phyloP scores from a whole-genome alignment of 2,113 vertebrate species.

The Oreochromis tanganicae region DNA sequence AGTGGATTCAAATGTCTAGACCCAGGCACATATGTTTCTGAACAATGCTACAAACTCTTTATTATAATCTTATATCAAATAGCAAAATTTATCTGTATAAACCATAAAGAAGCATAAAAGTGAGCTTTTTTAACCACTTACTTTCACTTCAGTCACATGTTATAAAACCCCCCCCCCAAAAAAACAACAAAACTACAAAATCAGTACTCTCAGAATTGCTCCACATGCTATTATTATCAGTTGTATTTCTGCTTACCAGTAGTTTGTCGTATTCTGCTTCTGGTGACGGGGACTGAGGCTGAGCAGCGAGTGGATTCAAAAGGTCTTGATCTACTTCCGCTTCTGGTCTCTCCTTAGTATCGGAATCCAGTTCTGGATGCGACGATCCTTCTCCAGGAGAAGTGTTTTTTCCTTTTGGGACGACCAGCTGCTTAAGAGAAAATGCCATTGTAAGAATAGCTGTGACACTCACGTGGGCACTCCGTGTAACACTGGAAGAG shows the following conservation, averaged over 20 bases:
- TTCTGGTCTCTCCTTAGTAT: background rate
- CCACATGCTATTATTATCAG: background rate
- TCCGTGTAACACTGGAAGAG: background rate
- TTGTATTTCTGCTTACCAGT: constrained; percentile 56
- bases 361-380: background rate
- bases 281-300: constrained; percentile 66
- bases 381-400: background rate
- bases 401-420: constrained; percentile 16
- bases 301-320: background rate
- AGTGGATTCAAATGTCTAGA: background rate
- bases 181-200: background rate
- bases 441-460: constrained; percentile 50
- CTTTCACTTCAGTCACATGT: background rate
- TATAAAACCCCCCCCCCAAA: too few species aligned
- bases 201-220: background rate
- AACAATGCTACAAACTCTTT: background rate
- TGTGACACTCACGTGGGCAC: constrained; percentile 6
- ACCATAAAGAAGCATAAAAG: background rate
- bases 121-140: background rate
- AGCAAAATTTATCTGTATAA: background rate
- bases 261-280: constrained; percentile 80
- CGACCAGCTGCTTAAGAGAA: constrained; percentile 49
- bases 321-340: background rate
- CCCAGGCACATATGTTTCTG: background rate
- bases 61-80: background rate